Conservation (phyloP, 1,140 invertebrate species). For the Nixonia krombeini region DNA sequence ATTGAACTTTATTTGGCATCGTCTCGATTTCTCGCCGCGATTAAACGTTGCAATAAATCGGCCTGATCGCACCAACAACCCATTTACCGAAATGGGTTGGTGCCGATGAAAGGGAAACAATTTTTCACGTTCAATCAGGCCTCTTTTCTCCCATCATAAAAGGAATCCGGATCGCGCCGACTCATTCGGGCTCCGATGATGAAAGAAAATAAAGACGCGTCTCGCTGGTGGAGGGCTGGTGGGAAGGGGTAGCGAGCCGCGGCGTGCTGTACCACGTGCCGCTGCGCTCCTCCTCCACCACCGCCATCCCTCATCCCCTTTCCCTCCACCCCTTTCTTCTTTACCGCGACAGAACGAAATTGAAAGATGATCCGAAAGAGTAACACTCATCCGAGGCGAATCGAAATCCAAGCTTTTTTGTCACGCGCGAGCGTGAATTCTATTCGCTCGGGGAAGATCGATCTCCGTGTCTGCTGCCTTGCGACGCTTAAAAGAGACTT, state of each 20-base stretch:
- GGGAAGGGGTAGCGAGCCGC: neutral
- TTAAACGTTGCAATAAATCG: neutral
- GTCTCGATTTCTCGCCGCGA: neutral
- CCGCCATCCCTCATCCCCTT: too few relatives aligned
- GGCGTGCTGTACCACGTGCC: neutral
- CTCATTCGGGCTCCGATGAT: too few relatives aligned
- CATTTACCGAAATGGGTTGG: too few relatives aligned
- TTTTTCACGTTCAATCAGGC: neutral
- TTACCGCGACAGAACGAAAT: too few relatives aligned
- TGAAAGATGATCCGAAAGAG: neutral
- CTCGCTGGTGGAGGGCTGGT: neutral
- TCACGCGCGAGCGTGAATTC: neutral
- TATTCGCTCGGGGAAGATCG: neutral
- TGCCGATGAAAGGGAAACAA: too few relatives aligned
- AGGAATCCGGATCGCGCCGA: neutral
- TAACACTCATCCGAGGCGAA: neutral
- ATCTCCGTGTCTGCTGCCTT: constrained; percentile 2
- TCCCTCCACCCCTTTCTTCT: too few relatives aligned
- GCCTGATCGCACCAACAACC: too few relatives aligned
- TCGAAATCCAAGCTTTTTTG: constrained; percentile 4
- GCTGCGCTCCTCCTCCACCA: too few relatives aligned
- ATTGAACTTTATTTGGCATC: too few relatives aligned
- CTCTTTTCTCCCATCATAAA: too few relatives aligned
- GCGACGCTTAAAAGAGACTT: constrained; percentile 3
- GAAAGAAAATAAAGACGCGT: neutral